Conservation (phyloP, 1,140 invertebrate species). For the Drosophila seguyi region DNA sequence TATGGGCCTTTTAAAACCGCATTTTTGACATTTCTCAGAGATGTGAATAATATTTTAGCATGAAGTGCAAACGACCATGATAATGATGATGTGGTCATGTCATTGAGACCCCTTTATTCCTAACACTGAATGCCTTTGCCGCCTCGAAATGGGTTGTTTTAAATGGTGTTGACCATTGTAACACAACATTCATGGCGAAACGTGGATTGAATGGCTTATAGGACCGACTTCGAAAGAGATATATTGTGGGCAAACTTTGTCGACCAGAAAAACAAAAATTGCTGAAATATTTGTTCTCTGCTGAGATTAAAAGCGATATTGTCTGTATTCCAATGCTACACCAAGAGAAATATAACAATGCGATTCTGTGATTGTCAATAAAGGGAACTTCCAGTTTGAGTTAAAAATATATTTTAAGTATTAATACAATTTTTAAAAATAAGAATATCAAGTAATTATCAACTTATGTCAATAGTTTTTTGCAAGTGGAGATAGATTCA, state of each 20-base stretch:
- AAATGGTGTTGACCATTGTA: slow-evolving; percentile 44
- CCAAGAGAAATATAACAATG: slow-evolving; percentile 1
- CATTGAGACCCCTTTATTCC: slow-evolving; percentile 39
- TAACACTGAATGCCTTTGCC: slow-evolving; percentile 31
- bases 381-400: background rate
- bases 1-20: slow-evolving; percentile 23
- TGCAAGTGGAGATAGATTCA: slow-evolving; percentile 5
- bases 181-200: slow-evolving; percentile 39
- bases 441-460: too few relatives aligned
- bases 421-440: background rate
- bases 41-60: slow-evolving; percentile 12
- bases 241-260: slow-evolving; percentile 19
- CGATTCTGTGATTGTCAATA: background rate
- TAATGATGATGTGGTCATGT: slow-evolving; percentile 25
- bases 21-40: slow-evolving; percentile 20
- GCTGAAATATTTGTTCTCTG: slow-evolving; percentile 33
- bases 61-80: slow-evolving; percentile 28
- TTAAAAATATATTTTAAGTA: background rate
- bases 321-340: slow-evolving; percentile 16
- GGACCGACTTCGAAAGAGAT: slow-evolving; percentile 27
- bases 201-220: slow-evolving; percentile 31
- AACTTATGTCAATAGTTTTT: background rate
- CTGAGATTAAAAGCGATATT: slow-evolving; percentile 15
- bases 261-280: slow-evolving; percentile 15
- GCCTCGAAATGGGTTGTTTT: slow-evolving; percentile 26